Conservation (phyloP, 2,797 vertebrate species). For the Hipposideros larvatus region DNA sequence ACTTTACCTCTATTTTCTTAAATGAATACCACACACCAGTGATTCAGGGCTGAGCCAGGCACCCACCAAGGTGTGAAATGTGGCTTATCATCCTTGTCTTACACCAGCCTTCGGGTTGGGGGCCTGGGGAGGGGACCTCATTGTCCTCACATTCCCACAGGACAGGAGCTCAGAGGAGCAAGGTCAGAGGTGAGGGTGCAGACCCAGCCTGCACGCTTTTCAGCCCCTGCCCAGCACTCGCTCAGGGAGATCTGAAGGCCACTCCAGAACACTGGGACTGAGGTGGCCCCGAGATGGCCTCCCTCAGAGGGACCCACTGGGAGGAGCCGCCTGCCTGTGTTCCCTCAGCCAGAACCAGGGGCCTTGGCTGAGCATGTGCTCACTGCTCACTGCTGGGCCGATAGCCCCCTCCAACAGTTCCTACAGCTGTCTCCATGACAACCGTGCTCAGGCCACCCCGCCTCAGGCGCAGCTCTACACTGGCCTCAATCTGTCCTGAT, state of each 20-base stretch:
- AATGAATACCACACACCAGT: not conserved
- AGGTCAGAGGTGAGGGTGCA: accelerated
- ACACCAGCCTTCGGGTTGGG: not conserved
- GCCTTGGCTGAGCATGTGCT: not conserved
- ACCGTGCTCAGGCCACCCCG: not conserved
- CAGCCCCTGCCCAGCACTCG: not conserved
- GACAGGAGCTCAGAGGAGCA: not conserved
- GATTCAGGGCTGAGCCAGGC: not conserved
- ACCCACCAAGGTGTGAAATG: no score
- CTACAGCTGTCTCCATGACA: not conserved
- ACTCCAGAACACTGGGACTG: not conserved
- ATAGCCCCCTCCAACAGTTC: no score
- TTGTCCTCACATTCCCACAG: accelerated
- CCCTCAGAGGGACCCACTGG: not conserved
- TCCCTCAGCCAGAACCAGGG: not conserved
- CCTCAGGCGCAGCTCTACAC: not conserved
- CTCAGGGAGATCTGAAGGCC: not conserved
- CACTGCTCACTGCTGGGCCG: not conserved
- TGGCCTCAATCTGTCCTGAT: not conserved
- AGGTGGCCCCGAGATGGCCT: no score
- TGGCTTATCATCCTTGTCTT: accelerated
- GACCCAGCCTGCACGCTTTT: not conserved
- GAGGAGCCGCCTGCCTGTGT: not conserved
- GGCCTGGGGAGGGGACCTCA: accelerated
- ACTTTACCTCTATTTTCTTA: not conserved